Conservation (phyloP, 2,888 invertebrate genomes). For the Rhorus exstirpatorius region DNA sequence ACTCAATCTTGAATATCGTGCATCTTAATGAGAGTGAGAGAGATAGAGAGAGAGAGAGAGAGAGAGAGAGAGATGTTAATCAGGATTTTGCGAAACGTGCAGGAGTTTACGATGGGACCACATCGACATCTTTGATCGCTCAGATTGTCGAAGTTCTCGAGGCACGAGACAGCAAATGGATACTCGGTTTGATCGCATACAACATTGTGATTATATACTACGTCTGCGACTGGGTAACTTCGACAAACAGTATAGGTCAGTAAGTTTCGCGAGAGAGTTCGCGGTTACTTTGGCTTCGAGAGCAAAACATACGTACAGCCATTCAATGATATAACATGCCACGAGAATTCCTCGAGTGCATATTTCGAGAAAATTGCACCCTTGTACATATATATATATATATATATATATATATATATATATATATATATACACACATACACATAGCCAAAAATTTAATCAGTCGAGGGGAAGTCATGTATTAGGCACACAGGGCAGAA, state of each 20-base stretch:
- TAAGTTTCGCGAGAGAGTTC: constrained; percentile 34
- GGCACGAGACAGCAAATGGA: constrained; percentile 72
- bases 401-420: too few relatives aligned
- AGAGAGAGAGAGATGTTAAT: constrained; percentile 24
- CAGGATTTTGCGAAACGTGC: neutral
- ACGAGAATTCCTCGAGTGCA: neutral
- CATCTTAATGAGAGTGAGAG: neutral
- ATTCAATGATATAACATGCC: neutral
- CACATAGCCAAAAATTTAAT: constrained; percentile 3
- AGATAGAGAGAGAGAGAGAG: too few relatives aligned
- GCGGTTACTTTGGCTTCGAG: neutral
- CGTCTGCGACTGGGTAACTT: constrained; percentile 72
- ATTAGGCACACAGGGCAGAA: too few relatives aligned
- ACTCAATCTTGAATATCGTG: neutral
- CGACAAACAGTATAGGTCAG: constrained; percentile 78
- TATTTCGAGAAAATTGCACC: constrained; percentile 5
- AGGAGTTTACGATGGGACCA: constrained; percentile 27
- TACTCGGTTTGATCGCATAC: constrained; percentile 74
- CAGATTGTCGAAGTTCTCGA: constrained; percentile 69
- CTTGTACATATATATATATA: neutral
- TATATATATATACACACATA: neutral
- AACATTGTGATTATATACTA: constrained; percentile 74
- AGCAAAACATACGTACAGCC: neutral
- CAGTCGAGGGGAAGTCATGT: neutral
- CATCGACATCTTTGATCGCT: constrained; percentile 45